These are phyloP conservation scores for Gavia stellata DNA, from an alignment of 2,113 vertebrate species.

Conservation along the genomic window DNA sequence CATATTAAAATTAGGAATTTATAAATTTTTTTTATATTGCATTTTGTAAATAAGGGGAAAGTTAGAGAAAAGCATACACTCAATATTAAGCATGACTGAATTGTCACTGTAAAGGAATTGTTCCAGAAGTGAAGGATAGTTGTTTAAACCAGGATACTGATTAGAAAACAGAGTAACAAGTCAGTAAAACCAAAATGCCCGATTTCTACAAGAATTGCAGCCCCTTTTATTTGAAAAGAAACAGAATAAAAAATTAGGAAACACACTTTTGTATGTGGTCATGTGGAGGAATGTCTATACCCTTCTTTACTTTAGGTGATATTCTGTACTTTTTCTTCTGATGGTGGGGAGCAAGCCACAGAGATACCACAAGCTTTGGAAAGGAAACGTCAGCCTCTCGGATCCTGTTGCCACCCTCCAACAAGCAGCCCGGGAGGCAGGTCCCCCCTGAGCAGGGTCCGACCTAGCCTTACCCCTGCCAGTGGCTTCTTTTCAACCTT, in stretches of 20 bases:
- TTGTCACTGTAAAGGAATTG: not conserved
- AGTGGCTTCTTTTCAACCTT: not conserved
- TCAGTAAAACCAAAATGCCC: not conserved
- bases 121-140: not conserved
- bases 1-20: not conserved
- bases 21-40: not conserved
- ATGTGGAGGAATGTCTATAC: not conserved
- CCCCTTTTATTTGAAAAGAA: not conserved
- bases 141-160: not conserved
- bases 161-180: not conserved
- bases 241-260: not conserved
- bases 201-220: not conserved
- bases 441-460: not conserved
- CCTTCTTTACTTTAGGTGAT: not conserved
- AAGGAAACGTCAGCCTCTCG: rapidly evolving
- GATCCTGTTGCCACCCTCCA: not conserved
- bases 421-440: not conserved
- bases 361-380: not conserved
- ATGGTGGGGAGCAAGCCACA: not conserved
- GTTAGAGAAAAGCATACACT: not conserved
- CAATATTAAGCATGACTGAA: not conserved
- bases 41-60: not conserved
- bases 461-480: not conserved
- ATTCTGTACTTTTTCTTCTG: not conserved
- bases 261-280: rapidly evolving